These are phyloP conservation scores for Chauna torquata DNA, from an alignment of 2,113 vertebrate species.

Conservation along the genomic window DNA sequence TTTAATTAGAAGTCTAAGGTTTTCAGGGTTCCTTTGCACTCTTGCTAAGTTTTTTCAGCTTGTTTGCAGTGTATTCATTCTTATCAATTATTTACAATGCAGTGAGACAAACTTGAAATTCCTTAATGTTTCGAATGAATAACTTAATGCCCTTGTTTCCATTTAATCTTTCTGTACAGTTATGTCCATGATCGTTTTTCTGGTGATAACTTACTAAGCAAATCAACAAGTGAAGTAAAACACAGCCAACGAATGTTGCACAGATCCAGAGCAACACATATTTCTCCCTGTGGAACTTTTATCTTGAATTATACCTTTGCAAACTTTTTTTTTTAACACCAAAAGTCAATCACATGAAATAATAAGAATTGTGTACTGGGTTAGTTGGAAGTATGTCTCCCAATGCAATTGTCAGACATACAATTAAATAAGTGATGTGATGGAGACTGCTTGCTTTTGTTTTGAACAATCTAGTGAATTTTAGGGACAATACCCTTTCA, in stretches of 20 bases:
- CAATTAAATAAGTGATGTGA: neutral
- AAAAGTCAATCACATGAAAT: neutral
- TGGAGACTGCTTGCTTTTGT: neutral
- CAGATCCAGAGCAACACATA: neutral
- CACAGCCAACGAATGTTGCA: neutral
- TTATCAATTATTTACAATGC: neutral
- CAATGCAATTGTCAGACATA: neutral
- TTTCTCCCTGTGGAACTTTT: neutral
- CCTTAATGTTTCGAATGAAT: neutral
- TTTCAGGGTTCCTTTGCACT: neutral
- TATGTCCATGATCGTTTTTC: neutral
- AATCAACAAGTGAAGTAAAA: neutral
- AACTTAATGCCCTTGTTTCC: slow-evolving; percentile 1
- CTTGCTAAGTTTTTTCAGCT: neutral
- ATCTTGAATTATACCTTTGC: neutral
- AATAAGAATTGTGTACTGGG: neutral
- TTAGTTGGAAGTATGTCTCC: neutral
- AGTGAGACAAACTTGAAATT: neutral
- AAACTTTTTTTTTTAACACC: neutral
- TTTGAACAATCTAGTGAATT: neutral
- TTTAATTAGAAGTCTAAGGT: neutral
- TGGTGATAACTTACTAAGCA: neutral
- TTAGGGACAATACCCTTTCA: neutral
- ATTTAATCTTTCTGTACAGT: neutral
- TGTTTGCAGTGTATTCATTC: neutral